Conservation (phyloP, 2,113 vertebrate species). For the Saccopteryx leptura region DNA sequence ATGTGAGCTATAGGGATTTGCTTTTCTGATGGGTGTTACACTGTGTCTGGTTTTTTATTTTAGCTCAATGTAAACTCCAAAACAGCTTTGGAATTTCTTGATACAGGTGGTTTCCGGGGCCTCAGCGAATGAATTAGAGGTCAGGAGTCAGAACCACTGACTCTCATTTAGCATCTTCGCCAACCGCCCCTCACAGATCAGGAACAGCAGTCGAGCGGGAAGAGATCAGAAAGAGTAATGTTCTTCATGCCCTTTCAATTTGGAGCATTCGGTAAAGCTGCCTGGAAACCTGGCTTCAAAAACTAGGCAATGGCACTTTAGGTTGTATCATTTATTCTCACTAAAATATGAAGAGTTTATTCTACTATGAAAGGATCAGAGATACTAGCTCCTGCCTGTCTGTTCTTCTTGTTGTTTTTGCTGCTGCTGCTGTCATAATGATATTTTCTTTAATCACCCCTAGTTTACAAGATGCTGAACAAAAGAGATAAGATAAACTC, state of each 20-base stretch:
- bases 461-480: constrained; percentile 40
- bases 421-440: neutral
- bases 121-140: constrained; percentile 17
- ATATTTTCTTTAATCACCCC: constrained; percentile 1
- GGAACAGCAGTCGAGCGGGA: constrained; percentile 23
- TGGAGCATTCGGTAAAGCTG: constrained; percentile 53
- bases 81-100: neutral
- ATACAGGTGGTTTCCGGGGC: neutral
- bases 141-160: neutral
- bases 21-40: neutral
- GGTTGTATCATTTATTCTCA: constrained; percentile 57
- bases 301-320: neutral
- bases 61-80: neutral
- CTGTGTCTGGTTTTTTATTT: neutral
- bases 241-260: constrained; percentile 55
- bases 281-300: constrained; percentile 49
- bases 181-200: neutral
- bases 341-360: constrained; percentile 18
- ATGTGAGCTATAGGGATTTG: neutral
- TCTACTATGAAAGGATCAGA: neutral
- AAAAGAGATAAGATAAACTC: neutral
- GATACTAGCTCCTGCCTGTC: neutral
- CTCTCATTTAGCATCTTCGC: neutral
- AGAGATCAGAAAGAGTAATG: constrained; percentile 55
- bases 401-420: neutral